Evolutionary conservation across 1,140 invertebrate species (phyloP).

Genomic region (Adoxophyes honmai): DNA sequence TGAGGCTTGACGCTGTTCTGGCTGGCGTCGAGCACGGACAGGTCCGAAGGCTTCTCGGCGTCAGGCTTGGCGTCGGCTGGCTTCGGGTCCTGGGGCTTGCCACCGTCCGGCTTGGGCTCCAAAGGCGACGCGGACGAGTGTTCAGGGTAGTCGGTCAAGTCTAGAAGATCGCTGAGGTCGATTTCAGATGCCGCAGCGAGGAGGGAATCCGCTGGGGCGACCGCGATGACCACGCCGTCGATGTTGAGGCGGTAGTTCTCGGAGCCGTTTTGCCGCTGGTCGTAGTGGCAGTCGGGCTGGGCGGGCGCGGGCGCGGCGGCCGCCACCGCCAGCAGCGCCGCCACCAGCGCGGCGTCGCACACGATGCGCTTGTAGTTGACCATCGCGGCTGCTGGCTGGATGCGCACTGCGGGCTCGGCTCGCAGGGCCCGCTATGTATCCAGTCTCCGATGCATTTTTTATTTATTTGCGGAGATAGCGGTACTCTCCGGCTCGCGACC

Average conservation of each 20-base stretch:
- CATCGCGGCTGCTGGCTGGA: conserved; percentile 53
- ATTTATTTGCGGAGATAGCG: conserved; percentile 74
- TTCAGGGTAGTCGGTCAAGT: conserved; percentile 45
- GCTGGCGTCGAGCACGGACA: conserved; percentile 33
- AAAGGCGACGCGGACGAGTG: conserved; percentile 18
- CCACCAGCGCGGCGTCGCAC: conserved; percentile 50
- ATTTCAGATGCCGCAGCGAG: conserved; percentile 48
- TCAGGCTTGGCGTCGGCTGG: conserved; percentile 39
- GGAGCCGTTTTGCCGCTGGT: conserved; percentile 84
- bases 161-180: conserved; percentile 53
- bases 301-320: conserved; percentile 42
- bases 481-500: conserved; percentile 50
- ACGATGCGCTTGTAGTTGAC: conserved; percentile 69
- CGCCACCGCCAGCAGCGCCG: conserved; percentile 27
- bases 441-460: conserved; percentile 68
- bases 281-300: conserved; percentile 67
- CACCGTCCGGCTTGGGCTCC: conserved; percentile 30
- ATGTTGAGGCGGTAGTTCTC: conserved; percentile 83
- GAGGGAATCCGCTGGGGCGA: conserved; percentile 79
- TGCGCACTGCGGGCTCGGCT: conserved; percentile 47
- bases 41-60: conserved; percentile 21
- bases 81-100: conserved; percentile 18
- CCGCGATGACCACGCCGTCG: conserved; percentile 80
- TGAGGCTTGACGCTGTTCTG: conserved; percentile 33
- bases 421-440: conserved; percentile 53